phyloP scores from a whole-genome alignment of 2,797 vertebrate genomes.

The Phaenicophaeus curvirostris region DNA sequence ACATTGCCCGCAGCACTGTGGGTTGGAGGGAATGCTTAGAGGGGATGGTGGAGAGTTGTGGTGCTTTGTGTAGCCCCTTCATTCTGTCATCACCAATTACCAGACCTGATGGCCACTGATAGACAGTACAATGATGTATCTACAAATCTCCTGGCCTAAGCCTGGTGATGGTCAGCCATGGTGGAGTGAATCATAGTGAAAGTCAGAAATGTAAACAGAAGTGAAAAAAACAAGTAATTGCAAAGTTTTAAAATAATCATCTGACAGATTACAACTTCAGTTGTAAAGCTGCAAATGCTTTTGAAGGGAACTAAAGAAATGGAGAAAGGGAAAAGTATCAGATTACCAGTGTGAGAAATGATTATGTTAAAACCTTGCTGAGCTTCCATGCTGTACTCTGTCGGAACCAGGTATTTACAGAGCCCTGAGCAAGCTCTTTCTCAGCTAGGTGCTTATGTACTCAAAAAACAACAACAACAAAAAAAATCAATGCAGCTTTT shows the following conservation, averaged over 20 bases:
- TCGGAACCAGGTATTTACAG: neutral
- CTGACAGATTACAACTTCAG: neutral
- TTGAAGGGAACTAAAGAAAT: neutral
- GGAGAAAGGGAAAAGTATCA: neutral
- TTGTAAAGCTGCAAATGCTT: neutral
- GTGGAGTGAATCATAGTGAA: neutral
- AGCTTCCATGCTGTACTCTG: neutral
- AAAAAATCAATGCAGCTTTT: too few relatives aligned
- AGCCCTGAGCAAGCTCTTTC: neutral
- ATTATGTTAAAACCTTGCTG: slow-evolving; percentile 11
- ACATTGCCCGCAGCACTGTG: rapidly evolving
- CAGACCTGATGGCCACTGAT: neutral
- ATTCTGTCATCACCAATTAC: neutral
- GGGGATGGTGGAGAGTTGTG: neutral
- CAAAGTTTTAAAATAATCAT: neutral
- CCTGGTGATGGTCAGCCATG: neutral
- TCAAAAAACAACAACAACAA: neutral
- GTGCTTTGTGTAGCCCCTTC: neutral
- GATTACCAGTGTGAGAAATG: neutral
- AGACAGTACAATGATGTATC: neutral
- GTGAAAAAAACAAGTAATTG: neutral
- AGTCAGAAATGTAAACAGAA: neutral
- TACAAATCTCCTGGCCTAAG: neutral
- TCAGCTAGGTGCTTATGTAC: neutral
- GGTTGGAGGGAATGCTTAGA: neutral